Conservation (phyloP, 2,113 vertebrate species). For the Echinops telfairi region DNA sequence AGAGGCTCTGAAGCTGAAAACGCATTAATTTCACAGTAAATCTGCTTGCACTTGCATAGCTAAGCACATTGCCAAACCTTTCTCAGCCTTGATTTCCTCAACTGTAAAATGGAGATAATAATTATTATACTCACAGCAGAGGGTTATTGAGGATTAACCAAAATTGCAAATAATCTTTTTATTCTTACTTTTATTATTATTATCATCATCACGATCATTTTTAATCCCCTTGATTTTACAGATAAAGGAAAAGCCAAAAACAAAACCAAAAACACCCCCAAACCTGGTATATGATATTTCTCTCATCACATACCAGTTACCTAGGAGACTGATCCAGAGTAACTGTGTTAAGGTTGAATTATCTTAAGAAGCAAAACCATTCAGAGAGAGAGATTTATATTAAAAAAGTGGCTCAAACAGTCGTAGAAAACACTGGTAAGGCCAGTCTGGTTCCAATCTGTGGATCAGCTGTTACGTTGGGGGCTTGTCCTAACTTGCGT, state of each 20-base stretch:
- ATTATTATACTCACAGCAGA: conserved; percentile 4
- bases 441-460: too few species aligned
- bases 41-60: neutral
- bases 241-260: neutral
- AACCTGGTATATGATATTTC: neutral
- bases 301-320: neutral
- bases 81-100: neutral
- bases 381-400: too few species aligned
- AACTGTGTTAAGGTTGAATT: too few species aligned
- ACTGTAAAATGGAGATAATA: conserved; percentile 14
- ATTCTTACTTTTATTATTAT: neutral
- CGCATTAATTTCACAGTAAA: neutral
- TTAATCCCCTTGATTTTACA: neutral
- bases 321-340: neutral
- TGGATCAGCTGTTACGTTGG: too few species aligned
- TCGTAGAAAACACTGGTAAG: too few species aligned
- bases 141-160: neutral
- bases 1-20: neutral
- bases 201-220: neutral
- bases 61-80: neutral
- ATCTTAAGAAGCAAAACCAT: too few species aligned
- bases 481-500: too few species aligned
- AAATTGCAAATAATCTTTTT: neutral
- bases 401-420: too few species aligned
- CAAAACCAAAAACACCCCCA: neutral